phyloP scores from a whole-genome alignment of 1,140 invertebrate species.

The Drosophila rhopaloa region DNA sequence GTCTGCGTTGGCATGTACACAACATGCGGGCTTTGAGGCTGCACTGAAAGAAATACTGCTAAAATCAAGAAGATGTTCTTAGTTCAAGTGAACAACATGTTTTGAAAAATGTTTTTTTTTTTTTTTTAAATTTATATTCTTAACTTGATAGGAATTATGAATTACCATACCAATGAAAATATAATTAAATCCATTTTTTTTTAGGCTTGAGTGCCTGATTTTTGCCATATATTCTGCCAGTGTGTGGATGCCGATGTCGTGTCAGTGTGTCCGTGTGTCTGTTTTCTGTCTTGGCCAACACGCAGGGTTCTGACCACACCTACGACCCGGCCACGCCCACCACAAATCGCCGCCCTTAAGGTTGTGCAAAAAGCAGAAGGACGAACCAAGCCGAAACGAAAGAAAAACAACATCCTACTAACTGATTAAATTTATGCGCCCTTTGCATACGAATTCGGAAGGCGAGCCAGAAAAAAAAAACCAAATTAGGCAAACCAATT shows the following conservation, averaged over 20 bases:
- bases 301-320: conserved; percentile 46
- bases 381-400: conserved; percentile 3
- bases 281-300: conserved; percentile 38
- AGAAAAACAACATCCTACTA: conserved; percentile 26
- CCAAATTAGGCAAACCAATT: conserved; percentile 40
- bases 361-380: conserved; percentile 12
- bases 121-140: too few relatives aligned
- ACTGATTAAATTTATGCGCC: conserved; percentile 77
- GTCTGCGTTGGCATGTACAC: conserved; percentile 23
- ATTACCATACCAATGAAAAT: too few relatives aligned
- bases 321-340: conserved; percentile 34
- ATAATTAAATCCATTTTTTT: too few relatives aligned
- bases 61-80: too few relatives aligned
- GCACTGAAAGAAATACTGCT: conserved; percentile 1
- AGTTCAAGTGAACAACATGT: too few relatives aligned
- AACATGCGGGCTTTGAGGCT: conserved; percentile 43
- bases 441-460: conserved; percentile 59
- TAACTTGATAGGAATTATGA: too few relatives aligned
- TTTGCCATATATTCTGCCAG: not conserved
- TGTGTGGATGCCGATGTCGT: conserved; percentile 15
- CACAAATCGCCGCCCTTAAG: conserved; percentile 18
- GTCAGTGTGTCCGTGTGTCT: conserved; percentile 25
- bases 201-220: too few relatives aligned
- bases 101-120: too few relatives aligned
- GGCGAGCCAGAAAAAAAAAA: conserved; percentile 24